These are phyloP conservation scores for Acrobasis repandana DNA, from an alignment of 2,888 invertebrate genomes.

Conservation along the genomic window DNA sequence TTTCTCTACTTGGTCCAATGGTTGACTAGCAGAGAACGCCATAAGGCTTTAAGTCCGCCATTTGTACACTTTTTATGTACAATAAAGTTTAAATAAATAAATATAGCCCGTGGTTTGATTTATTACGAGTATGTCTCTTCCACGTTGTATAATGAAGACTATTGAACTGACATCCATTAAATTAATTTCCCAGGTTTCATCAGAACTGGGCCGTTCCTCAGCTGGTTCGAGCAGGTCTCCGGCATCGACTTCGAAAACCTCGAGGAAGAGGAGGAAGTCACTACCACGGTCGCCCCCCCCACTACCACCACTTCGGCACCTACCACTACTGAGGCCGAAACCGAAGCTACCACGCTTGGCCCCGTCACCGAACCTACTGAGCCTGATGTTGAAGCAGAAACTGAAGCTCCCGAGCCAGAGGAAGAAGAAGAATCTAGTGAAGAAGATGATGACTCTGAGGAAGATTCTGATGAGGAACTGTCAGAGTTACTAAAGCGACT, in stretches of 20 bases:
- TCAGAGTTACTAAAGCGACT: slow-evolving; percentile 61
- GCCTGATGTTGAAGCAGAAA: slow-evolving; percentile 31
- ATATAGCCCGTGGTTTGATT: too few species aligned
- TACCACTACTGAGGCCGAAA: slow-evolving; percentile 24
- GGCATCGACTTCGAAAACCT: slow-evolving; percentile 66
- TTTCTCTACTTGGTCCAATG: too few species aligned
- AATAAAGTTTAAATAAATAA: too few species aligned
- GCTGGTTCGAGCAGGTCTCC: slow-evolving; percentile 58
- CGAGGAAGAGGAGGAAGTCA: slow-evolving; percentile 41
- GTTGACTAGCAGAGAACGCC: too few species aligned
- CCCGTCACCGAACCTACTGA: slow-evolving; percentile 27
- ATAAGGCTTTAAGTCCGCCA: too few species aligned
- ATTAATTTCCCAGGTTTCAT: slow-evolving; percentile 55
- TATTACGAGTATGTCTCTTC: too few species aligned
- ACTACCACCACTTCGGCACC: slow-evolving; percentile 26
- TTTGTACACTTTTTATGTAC: too few species aligned
- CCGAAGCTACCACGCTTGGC: slow-evolving; percentile 29
- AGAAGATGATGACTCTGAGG: slow-evolving; percentile 47
- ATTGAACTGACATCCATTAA: not conserved
- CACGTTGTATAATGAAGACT: not conserved
- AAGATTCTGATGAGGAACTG: slow-evolving; percentile 34
- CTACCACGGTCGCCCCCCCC: slow-evolving; percentile 28
- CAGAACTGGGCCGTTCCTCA: slow-evolving; percentile 65
- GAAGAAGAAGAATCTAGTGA: slow-evolving; percentile 42
- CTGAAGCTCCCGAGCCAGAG: slow-evolving; percentile 38